Base-by-base conservation (phyloP, 2,113 vertebrate genomes). In the Sceloporus tristichus region DNA sequence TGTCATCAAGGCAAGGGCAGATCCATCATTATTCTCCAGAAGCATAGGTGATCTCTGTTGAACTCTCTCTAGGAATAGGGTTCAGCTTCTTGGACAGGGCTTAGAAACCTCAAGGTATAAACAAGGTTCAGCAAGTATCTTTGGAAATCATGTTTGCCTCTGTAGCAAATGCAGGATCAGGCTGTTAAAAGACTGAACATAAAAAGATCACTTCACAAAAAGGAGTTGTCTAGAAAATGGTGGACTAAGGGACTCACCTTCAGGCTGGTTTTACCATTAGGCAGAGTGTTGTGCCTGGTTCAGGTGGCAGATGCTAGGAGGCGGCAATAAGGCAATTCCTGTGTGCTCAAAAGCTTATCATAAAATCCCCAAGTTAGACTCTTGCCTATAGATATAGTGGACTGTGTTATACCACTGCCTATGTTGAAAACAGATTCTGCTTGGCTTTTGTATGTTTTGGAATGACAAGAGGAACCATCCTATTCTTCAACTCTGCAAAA, bases 151-250 rank as follows among this genome's bases (percentile, higher is more conserved):
- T 59, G 65, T 82, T 68, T 68, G 23, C 40, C 66, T 68, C 34
- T 42, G 38, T 40, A 82, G 80, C 2, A 53, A 78, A 78, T 14
- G 14, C 13, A 29, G 23, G 23, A 48, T 42, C 80, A 66, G 59
- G 19, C 9, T 68, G 25, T 16, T 82, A 76, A 90, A 71, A 62
- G 40, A 77, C 53, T 38, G 78, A 90, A 21, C 82, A 21, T 27
- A 54, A 38, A 91, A 87, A n/a, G 78, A 11, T 85, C 4, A 54
- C 5, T n/a, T 27, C 48, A 79, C 27, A n/a, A 56, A 79, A 54
- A 34, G 34, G 2, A 54, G 77, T 9, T 79, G 2, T 27, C 48
- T 56, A 29, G 14, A n/a, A 56, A 25, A 29, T n/a, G 16, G 2
- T 54, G 14, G 11, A 79, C 21, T 42, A 78, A 78, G 48, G 23